phyloP scores from a whole-genome alignment of 2,797 vertebrate species.

The Onychomys torridus region DNA sequence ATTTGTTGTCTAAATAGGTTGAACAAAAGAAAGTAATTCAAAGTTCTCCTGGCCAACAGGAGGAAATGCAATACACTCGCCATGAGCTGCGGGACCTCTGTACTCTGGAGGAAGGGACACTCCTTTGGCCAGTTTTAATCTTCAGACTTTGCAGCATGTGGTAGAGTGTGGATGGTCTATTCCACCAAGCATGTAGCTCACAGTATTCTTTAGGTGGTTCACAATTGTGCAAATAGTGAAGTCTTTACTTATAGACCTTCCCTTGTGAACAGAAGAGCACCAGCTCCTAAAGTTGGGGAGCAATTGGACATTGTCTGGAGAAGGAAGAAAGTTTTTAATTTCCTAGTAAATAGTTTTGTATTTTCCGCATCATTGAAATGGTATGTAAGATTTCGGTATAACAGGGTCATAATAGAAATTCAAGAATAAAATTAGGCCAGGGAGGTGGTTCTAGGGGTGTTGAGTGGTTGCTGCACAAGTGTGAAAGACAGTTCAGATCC shows the following conservation, averaged over 20 bases:
- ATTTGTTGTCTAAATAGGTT: constrained; percentile 53
- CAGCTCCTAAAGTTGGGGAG: not conserved
- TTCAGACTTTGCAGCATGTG: not conserved
- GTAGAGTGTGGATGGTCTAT: not conserved
- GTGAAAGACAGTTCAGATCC: not conserved
- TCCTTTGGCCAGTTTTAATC: not conserved
- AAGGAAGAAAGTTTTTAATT: not conserved
- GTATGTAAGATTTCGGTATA: not conserved
- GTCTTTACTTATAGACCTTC: not conserved
- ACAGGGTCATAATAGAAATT: not conserved
- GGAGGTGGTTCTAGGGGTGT: not conserved
- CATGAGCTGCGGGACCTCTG: not conserved
- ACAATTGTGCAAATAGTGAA: not conserved
- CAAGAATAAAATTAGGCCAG: not conserved
- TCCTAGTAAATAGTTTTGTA: not conserved
- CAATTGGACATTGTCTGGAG: not conserved
- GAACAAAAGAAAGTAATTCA: not conserved
- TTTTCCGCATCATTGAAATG: constrained; percentile 6
- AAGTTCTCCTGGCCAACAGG: not conserved
- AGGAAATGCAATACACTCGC: not conserved
- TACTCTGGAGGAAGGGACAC: no score
- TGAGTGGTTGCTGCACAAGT: not conserved
- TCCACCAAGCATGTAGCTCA: not conserved
- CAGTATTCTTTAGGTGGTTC: not conserved
- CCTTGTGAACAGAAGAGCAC: not conserved